phyloP scores from a whole-genome alignment of 1,140 invertebrate species.

The Eumaeus atala region DNA sequence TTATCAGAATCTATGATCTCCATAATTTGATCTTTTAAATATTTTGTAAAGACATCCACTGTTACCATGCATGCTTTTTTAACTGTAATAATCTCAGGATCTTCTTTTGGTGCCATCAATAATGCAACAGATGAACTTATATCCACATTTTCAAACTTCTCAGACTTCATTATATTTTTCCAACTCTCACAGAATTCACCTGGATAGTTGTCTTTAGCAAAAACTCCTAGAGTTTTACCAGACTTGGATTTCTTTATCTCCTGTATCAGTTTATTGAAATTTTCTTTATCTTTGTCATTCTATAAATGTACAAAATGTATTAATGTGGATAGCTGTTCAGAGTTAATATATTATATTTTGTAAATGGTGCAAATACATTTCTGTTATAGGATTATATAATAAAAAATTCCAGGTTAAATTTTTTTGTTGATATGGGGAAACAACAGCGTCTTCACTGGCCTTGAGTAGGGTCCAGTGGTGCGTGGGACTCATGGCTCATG shows the following conservation, averaged over 20 bases:
- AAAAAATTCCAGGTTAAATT: no score
- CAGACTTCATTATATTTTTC: conserved; percentile 84
- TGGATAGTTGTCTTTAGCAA: conserved; percentile 94
- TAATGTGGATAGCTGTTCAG: background rate
- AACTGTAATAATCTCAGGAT: conserved; percentile 91
- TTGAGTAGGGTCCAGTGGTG: no score
- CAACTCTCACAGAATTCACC: conserved; percentile 95
- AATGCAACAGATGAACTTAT: conserved; percentile 89
- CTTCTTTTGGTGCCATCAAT: conserved; percentile 96
- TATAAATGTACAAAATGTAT: conserved; percentile 62
- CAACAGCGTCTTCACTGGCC: no score
- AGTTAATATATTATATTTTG: background rate
- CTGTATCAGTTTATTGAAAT: conserved; percentile 91
- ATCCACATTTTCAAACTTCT: conserved; percentile 91
- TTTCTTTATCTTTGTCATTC: conserved; percentile 96
- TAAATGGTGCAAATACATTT: background rate
- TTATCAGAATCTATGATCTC: conserved; percentile 98
- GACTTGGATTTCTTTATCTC: conserved; percentile 91
- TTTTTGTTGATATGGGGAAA: no score
- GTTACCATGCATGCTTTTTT: conserved; percentile 96
- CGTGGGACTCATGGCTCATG: no score
- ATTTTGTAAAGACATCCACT: conserved; percentile 96
- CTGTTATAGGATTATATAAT: no score
- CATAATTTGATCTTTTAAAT: conserved; percentile 98
- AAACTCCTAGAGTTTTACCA: conserved; percentile 94